Conservation (phyloP, 1,140 invertebrate species). For the Lucilia cuprina region DNA sequence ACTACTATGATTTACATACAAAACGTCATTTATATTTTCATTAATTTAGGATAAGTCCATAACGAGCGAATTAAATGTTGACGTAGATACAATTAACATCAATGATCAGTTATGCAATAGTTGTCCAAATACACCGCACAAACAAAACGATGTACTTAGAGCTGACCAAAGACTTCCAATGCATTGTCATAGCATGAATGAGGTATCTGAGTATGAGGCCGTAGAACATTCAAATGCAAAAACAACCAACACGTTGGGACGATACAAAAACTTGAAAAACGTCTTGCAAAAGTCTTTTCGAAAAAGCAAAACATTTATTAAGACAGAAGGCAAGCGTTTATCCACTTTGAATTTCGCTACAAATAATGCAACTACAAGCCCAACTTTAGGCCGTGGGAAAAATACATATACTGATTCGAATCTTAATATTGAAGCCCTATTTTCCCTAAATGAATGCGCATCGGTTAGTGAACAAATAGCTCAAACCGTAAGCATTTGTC, state of each 20-base stretch:
- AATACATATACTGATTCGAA: conserved; percentile 37
- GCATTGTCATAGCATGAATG: conserved; percentile 29
- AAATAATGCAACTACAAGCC: background rate
- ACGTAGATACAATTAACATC: background rate
- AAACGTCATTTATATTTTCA: background rate
- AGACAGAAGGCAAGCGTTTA: conserved; percentile 41
- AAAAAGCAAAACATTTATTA: conserved; percentile 52
- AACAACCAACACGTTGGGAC: background rate
- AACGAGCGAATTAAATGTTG: background rate
- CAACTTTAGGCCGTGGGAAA: conserved; percentile 38
- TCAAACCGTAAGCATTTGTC: conserved; percentile 55
- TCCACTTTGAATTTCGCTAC: conserved; percentile 33
- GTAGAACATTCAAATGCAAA: background rate
- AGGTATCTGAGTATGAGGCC: background rate
- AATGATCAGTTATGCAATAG: conserved; percentile 37
- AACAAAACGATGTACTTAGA: conserved; percentile 20
- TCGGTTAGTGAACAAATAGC: conserved; percentile 52
- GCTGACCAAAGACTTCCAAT: background rate
- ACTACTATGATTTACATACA: no score
- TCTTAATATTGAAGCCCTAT: conserved; percentile 48
- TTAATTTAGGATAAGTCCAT: conserved; percentile 4
- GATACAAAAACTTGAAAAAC: conserved; percentile 46
- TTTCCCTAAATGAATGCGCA: conserved; percentile 41
- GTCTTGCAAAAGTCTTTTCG: conserved; percentile 54
- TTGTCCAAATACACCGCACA: conserved; percentile 51